These are phyloP conservation scores for Malacoctenus gilli DNA, from an alignment of 2,797 vertebrate species.

Conservation along the genomic window DNA sequence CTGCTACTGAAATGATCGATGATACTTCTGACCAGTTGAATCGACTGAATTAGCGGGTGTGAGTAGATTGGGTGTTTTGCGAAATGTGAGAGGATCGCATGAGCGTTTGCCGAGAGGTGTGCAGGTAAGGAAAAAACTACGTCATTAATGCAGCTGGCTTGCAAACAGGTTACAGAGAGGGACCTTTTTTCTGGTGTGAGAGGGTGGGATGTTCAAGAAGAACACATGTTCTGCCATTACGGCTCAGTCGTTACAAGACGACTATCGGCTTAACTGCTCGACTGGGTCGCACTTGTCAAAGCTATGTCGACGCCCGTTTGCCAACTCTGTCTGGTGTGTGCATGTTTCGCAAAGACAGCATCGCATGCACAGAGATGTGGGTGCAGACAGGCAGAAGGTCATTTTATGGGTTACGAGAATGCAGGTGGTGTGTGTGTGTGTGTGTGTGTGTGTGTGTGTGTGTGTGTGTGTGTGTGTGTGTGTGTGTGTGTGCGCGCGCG, in stretches of 20 bases:
- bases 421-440: constrained; percentile 19
- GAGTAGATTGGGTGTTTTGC: constrained; percentile 31
- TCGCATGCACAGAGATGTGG: constrained; percentile 10
- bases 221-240: constrained; percentile 16
- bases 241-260: constrained; percentile 23
- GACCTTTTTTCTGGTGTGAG: constrained; percentile 36
- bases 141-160: constrained; percentile 48
- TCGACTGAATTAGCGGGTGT: constrained; percentile 55
- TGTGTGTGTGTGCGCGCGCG: constrained; percentile 6
- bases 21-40: constrained; percentile 43
- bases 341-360: constrained; percentile 16
- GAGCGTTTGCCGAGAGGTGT: constrained; percentile 40
- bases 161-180: constrained; percentile 43
- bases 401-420: constrained; percentile 46
- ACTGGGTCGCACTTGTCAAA: no score
- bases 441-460: constrained; percentile 4
- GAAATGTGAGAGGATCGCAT: constrained; percentile 38
- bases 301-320: no score
- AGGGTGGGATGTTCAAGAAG: constrained; percentile 45
- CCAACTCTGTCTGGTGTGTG: no score
- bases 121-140: constrained; percentile 25
- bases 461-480: constrained; percentile 9
- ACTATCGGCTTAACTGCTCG: no score
- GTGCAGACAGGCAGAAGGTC: constrained; percentile 7
- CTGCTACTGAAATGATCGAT: constrained; percentile 37